These are phyloP conservation scores for Hydrochoerus hydrochaeris DNA, from an alignment of 2,113 vertebrate genomes.

Conservation along the genomic window DNA sequence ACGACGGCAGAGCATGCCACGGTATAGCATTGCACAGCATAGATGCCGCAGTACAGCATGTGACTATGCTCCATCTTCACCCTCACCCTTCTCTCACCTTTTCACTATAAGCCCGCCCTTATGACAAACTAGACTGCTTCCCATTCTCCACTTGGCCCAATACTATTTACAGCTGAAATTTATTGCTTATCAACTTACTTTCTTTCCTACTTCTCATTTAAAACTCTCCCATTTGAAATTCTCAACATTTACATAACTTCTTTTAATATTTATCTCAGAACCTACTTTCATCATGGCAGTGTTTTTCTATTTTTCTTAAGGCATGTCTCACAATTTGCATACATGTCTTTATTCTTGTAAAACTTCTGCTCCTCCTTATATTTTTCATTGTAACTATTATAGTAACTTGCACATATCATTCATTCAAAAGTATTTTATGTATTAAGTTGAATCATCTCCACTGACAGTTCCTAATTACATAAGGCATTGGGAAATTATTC, in stretches of 20 bases:
- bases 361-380: neutral
- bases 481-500: conserved; percentile 73
- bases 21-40: too few species aligned
- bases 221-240: neutral
- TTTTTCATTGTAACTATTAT: neutral
- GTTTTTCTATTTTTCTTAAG: neutral
- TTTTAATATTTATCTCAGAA: neutral
- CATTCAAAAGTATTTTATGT: conserved; percentile 50
- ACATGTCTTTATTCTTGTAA: neutral
- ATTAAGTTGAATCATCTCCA: conserved; percentile 56
- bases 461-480: conserved; percentile 49
- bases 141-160: neutral
- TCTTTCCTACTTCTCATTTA: conserved; percentile 34
- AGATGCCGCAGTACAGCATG: too few species aligned
- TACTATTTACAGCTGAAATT: neutral
- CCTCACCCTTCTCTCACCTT: neutral
- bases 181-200: conserved; percentile 26
- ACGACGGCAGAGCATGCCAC: too few species aligned
- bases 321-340: neutral
- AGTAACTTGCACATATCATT: neutral
- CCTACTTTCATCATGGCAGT: neutral
- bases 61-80: neutral
- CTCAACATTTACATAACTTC: neutral
- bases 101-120: neutral
- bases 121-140: neutral